Conservation (phyloP, 2,797 vertebrate genomes). For the Scolopax bukidnonensis region DNA sequence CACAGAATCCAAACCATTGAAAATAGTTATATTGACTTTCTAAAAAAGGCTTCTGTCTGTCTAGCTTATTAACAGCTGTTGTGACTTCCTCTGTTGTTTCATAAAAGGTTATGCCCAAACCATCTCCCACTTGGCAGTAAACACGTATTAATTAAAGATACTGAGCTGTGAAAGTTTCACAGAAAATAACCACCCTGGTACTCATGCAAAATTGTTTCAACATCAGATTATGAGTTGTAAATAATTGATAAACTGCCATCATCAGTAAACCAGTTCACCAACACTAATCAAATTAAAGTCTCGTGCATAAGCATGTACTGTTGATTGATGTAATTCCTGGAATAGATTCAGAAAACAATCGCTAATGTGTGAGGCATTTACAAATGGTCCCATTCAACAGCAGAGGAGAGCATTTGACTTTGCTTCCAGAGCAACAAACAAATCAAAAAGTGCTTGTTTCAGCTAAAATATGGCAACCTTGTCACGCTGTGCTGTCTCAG, state of each 20-base stretch:
- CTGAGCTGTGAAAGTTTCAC: neutral
- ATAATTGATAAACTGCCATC: constrained; percentile 10
- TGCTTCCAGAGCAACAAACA: neutral
- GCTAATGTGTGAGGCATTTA: neutral
- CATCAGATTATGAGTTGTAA: constrained; percentile 3
- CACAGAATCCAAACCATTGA: neutral
- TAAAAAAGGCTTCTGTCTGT: neutral
- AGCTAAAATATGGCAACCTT: neutral
- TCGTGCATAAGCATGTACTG: neutral
- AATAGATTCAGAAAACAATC: constrained; percentile 2
- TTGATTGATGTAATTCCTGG: constrained; percentile 55
- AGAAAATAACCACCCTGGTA: neutral
- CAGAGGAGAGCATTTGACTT: neutral
- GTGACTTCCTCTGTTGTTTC: neutral
- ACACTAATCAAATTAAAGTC: constrained; percentile 38
- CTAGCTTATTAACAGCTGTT: neutral
- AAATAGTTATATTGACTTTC: neutral
- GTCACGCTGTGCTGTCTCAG: neutral
- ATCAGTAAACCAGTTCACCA: neutral
- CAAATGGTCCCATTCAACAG: neutral
- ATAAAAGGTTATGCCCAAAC: neutral
- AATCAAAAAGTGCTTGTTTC: neutral
- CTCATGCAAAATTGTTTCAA: neutral
- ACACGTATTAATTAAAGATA: neutral
- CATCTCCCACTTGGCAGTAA: neutral